Percentiles rank a stretch among this genome's conserved stretches.
These are phyloP conservation scores for Dicaeum eximium DNA, from an alignment of 2,113 vertebrate species.

Conservation along the genomic window DNA sequence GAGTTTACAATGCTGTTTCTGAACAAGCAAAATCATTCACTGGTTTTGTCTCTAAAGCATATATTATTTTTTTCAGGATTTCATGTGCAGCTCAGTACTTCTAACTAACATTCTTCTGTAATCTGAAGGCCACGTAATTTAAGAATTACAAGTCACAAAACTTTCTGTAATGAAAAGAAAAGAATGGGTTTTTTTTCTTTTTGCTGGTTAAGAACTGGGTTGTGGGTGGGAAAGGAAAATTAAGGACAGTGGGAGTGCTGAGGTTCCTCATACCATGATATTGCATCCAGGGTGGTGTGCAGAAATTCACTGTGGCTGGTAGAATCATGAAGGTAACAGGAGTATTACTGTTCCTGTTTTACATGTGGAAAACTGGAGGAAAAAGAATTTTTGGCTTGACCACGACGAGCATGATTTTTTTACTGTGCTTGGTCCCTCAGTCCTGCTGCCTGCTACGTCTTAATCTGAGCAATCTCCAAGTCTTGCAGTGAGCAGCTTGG, in stretches of 20 bases:
- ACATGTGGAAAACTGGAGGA: neutral
- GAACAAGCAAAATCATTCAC: neutral
- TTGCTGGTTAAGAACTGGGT: neutral
- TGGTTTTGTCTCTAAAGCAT: neutral
- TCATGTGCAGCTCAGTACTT: neutral
- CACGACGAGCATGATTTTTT: rapidly evolving
- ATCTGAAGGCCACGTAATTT: neutral
- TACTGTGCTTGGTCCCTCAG: rapidly evolving
- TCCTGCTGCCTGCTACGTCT: neutral
- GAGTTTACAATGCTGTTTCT: neutral
- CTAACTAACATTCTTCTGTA: neutral
- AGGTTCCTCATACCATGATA: neutral
- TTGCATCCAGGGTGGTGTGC: neutral
- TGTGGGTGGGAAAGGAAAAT: neutral
- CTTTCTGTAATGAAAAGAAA: neutral
- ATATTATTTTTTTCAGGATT: neutral
- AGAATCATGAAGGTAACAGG: rapidly evolving
- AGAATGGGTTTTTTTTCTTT: rapidly evolving
- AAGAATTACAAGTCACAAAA: neutral
- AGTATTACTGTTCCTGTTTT: neutral
- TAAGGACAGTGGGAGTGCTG: neutral
- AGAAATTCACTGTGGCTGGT: neutral
- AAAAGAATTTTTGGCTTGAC: neutral
- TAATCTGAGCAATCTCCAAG: neutral
- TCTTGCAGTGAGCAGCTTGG: neutral